Evolutionary conservation across 2,113 vertebrate genomes (phyloP), one percentile per base, ranked within the genome.

Genomic region (Platysteira castanea): DNA sequence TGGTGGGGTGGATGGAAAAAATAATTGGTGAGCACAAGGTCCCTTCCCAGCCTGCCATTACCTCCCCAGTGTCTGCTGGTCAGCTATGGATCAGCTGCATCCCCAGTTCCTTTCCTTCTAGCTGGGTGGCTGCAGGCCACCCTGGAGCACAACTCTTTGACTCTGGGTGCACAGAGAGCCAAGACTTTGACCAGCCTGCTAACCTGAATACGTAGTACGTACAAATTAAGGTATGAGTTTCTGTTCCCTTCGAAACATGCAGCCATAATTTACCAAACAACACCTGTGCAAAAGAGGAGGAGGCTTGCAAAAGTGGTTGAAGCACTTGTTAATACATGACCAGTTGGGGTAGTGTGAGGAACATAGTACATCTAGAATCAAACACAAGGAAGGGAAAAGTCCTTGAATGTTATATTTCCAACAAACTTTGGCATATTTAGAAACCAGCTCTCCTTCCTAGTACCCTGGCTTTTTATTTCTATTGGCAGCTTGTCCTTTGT

Each of bases 391-490:
- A 90, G 24, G 31, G 39, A 85, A 82, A 52, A 67, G 22, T 81
- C 88, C 68, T 61, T 80, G 42, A 81, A 70, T 70, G 56, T 70
- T 90, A 47, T 15, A 41, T 95, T 93, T 96, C 68, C 87, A 87
- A 95, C 22, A 80, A 73, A 83, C 12, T 87, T 96, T 82, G 30
- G 44, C 68, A 50, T 33, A 46, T 84, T 93, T 84, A 77, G 86
- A 96, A 95, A 86, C 11, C 19, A 83, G 22, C 15, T 84, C 95
- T 96, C 63, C 69, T 84, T 76, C 87, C 6, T 49, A 75, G 46
- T 49, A 47, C 74, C 57, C 73, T 92, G 74, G 44, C 7, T 52
- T 93, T 71, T 95, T 93, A 75, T 94, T 97, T 39, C 86, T 97
- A 4, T 92, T 96, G 73, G 76, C 71, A 91, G 42, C 47, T 90